A percentile compares a stretch with the other conserved stretches of the same genome.
phyloP scores from a whole-genome alignment of 1,140 invertebrate species.

The Drosophila pandora region DNA sequence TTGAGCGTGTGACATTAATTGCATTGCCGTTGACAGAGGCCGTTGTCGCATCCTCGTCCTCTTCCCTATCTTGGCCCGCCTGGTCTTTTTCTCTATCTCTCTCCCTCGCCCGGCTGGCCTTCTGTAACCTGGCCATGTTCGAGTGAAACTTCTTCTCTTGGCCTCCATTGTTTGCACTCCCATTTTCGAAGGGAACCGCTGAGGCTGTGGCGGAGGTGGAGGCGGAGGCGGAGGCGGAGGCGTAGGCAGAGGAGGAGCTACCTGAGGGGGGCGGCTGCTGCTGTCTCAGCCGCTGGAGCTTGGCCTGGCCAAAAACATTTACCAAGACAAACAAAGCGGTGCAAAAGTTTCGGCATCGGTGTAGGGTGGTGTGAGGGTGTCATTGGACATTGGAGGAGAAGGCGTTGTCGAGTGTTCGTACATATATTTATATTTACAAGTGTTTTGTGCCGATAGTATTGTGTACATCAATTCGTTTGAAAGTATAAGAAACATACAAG shows the following conservation, averaged over 20 bases:
- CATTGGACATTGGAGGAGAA: slow-evolving; percentile 28
- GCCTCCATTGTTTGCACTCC: slow-evolving; percentile 32
- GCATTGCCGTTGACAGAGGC: slow-evolving; percentile 55
- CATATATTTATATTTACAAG: slow-evolving; percentile 62
- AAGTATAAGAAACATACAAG: slow-evolving; percentile 75
- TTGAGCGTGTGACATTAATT: slow-evolving; percentile 73
- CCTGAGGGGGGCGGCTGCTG: slow-evolving; percentile 9
- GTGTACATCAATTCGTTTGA: slow-evolving; percentile 66
- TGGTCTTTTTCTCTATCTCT: not conserved
- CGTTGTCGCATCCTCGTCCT: slow-evolving; percentile 11
- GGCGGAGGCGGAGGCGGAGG: slow-evolving; percentile 4
- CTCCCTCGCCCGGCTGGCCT: slow-evolving; percentile 9
- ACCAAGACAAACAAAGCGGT: slow-evolving; percentile 74
- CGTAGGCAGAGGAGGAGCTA: not conserved
- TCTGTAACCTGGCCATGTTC: slow-evolving; percentile 37
- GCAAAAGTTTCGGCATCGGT: slow-evolving; percentile 47
- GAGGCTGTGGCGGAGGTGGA: slow-evolving; percentile 16
- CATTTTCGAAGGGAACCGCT: slow-evolving; percentile 41
- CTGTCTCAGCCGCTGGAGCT: slow-evolving; percentile 64
- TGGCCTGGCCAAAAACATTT: slow-evolving; percentile 66
- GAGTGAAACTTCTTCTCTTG: slow-evolving; percentile 50
- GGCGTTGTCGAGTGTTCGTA: slow-evolving; percentile 40
- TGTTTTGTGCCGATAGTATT: slow-evolving; percentile 54
- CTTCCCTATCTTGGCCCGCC: not conserved
- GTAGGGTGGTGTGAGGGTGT: slow-evolving; percentile 1